Evolutionary conservation across 2,888 invertebrate genomes (phyloP).

Genomic region (Salpingus planirostris): DNA sequence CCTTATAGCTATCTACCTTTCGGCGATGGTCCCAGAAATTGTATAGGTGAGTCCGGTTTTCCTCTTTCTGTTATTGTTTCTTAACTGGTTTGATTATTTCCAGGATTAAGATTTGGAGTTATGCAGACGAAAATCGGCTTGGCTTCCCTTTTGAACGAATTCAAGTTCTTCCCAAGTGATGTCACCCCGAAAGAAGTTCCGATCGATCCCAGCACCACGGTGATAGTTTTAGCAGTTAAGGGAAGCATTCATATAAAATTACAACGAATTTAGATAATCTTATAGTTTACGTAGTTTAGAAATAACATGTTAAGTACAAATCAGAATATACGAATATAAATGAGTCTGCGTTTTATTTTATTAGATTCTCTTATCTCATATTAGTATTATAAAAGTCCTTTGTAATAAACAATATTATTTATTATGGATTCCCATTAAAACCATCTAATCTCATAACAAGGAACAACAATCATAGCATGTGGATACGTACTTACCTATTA

Average conservation of each 20-base stretch:
- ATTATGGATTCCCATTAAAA: too few species aligned
- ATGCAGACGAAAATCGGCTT: slow-evolving; percentile 19
- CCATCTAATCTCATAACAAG: too few species aligned
- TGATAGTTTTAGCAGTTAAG: slow-evolving; percentile 7
- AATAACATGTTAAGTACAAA: background rate
- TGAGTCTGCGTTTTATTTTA: background rate
- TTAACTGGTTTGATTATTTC: background rate
- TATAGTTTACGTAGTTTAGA: too few species aligned
- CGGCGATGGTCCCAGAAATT: slow-evolving; percentile 10
- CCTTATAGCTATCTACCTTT: slow-evolving; percentile 6
- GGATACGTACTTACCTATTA: too few species aligned
- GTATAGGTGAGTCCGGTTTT: slow-evolving; percentile 5
- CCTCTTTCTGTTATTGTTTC: background rate
- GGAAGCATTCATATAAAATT: background rate
- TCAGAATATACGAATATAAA: background rate
- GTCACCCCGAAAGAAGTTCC: slow-evolving; percentile 11
- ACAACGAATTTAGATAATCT: background rate
- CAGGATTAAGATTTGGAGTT: slow-evolving; percentile 18
- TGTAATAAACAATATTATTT: too few species aligned
- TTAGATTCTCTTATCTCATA: too few species aligned
- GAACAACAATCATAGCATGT: too few species aligned
- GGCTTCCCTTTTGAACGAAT: slow-evolving; percentile 14
- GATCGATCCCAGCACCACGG: slow-evolving; percentile 9
- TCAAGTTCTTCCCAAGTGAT: slow-evolving; percentile 12
- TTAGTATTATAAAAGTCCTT: too few species aligned